A percentile compares a stretch with the other conserved stretches of the same genome.
These are phyloP conservation scores for Kuschelorhynchus macadamiae DNA, from an alignment of 2,888 invertebrate genomes.

Conservation along the genomic window DNA sequence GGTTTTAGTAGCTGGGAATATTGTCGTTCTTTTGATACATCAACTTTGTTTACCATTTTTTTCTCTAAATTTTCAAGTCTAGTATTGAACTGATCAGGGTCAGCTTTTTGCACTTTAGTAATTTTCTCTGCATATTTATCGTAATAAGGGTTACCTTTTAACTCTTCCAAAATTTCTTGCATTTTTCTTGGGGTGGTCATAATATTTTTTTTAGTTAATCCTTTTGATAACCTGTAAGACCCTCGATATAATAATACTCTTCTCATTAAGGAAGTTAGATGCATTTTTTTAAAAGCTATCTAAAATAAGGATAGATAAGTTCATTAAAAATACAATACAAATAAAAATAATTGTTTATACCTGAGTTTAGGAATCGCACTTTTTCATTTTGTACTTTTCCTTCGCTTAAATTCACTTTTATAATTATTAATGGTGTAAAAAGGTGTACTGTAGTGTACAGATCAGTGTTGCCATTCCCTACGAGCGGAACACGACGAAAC, in stretches of 20 bases:
- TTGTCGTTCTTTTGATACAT: slow-evolving; percentile 68
- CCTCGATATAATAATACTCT: slow-evolving; percentile 54
- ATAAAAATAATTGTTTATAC: neutral
- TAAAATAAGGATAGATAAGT: slow-evolving; percentile 1
- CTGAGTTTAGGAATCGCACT: no score
- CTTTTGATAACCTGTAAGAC: slow-evolving; percentile 50
- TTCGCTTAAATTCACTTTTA: no score
- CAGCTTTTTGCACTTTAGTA: slow-evolving; percentile 79
- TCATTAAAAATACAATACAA: neutral
- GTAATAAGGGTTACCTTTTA: slow-evolving; percentile 82
- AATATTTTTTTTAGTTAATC: slow-evolving; percentile 58
- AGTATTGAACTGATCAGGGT: slow-evolving; percentile 81
- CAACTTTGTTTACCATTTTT: slow-evolving; percentile 66
- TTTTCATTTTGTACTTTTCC: no score
- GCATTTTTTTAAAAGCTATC: slow-evolving; percentile 50
- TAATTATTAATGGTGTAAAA: no score
- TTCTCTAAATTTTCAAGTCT: slow-evolving; percentile 73
- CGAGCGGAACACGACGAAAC: no score
- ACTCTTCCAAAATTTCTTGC: slow-evolving; percentile 72
- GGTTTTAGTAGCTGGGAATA: slow-evolving; percentile 78
- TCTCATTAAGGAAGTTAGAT: slow-evolving; percentile 55
- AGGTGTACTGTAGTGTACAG: no score
- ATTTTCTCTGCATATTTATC: slow-evolving; percentile 87
- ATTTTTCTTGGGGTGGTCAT: slow-evolving; percentile 67
- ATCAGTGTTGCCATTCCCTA: no score